Percentiles rank a stretch among this genome's conserved stretches.
Evolutionary conservation across 2,113 vertebrate species (phyloP).

Genomic region (Glareola pratincola): DNA sequence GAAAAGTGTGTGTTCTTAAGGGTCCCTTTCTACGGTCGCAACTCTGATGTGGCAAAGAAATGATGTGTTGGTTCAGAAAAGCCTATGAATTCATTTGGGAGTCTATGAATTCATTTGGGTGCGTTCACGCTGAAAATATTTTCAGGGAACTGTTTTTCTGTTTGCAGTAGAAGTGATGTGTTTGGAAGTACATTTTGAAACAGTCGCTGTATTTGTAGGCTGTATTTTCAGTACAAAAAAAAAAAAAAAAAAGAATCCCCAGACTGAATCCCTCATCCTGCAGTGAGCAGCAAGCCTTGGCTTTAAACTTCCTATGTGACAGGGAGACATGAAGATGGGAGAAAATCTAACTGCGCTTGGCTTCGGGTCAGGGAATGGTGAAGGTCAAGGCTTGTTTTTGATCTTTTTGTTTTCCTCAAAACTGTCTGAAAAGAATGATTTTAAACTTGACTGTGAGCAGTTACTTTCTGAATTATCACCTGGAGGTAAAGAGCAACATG

Average conservation of each 20-base stretch:
- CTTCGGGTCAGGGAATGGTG: conserved; percentile 14
- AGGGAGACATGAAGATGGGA: background rate
- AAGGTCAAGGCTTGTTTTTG: conserved; percentile 40
- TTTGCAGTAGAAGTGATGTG: background rate
- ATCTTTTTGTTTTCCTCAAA: conserved; percentile 31
- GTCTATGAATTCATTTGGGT: background rate
- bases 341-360: conserved; percentile 1
- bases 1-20: accelerated
- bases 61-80: background rate
- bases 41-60: background rate
- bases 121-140: background rate
- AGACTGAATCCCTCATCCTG: too few relatives aligned
- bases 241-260: background rate
- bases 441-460: conserved; percentile 43
- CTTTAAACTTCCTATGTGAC: background rate
- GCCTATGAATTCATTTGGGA: background rate
- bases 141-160: background rate
- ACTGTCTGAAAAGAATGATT: conserved; percentile 45
- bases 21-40: background rate
- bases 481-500: conserved; percentile 67
- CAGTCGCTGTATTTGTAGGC: background rate
- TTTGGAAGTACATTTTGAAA: background rate
- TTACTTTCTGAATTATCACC: conserved; percentile 67
- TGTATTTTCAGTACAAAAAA: background rate
- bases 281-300: conserved; percentile 13